Evolutionary conservation across 1,140 invertebrate species (phyloP).

Genomic region (Atta cephalotes): DNA sequence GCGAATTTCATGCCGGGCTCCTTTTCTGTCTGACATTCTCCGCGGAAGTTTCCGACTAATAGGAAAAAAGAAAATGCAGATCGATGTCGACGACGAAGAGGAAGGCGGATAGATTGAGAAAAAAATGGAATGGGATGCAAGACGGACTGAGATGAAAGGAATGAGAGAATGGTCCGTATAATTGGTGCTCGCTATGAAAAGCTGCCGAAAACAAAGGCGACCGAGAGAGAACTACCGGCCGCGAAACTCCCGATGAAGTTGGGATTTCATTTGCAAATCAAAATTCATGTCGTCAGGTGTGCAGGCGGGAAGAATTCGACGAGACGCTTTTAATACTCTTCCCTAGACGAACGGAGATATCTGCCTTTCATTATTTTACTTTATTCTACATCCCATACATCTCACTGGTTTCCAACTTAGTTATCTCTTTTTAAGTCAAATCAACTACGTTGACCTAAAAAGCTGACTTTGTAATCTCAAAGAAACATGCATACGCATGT

Average conservation of each 20-base stretch:
- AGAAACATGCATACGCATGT: neutral
- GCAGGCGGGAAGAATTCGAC: constrained; percentile 51
- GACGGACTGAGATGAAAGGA: neutral
- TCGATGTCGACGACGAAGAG: constrained; percentile 37
- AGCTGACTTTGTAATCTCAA: neutral
- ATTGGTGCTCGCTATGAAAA: constrained; percentile 63
- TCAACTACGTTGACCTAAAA: constrained; percentile 1
- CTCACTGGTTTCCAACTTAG: neutral
- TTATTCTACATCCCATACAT: neutral
- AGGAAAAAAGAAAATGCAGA: constrained; percentile 24
- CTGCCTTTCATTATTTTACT: constrained; percentile 25
- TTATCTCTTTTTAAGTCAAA: neutral
- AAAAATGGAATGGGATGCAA: neutral
- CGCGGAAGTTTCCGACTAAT: constrained; percentile 37
- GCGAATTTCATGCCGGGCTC: constrained; percentile 53
- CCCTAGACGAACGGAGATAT: neutral
- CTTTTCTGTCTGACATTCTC: constrained; percentile 36
- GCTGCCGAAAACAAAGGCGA: constrained; percentile 59
- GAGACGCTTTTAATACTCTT: constrained; percentile 49
- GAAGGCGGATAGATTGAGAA: constrained; percentile 27
- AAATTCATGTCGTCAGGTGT: constrained; percentile 66
- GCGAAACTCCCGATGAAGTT: constrained; percentile 49
- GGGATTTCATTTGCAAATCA: constrained; percentile 72
- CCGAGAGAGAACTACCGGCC: constrained; percentile 56
- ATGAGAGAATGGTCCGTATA: constrained; percentile 60